Conservation (phyloP, 2,888 invertebrate species). For the Pyrrhia umbra region DNA sequence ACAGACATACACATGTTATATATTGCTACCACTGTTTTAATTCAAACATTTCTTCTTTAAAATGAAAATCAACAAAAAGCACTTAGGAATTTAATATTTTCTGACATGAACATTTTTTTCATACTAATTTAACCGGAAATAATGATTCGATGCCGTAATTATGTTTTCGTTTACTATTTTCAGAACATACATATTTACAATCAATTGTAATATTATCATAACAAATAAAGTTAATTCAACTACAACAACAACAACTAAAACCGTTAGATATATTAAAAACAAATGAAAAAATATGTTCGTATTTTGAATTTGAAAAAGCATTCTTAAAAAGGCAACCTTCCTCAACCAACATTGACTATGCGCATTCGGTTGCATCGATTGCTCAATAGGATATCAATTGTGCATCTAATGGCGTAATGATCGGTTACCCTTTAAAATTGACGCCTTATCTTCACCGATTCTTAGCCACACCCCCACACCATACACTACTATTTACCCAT, state of each 20-base stretch:
- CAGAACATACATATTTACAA: too few species aligned
- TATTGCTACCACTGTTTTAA: too few species aligned
- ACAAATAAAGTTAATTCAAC: too few species aligned
- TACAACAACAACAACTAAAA: background rate
- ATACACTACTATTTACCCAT: conserved; percentile 88
- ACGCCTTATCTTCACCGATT: conserved; percentile 81
- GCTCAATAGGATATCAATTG: conserved; percentile 87
- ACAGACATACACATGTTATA: too few species aligned
- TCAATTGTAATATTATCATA: too few species aligned
- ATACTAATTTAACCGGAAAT: too few species aligned
- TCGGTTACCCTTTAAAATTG: conserved; percentile 85
- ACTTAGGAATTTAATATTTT: too few species aligned
- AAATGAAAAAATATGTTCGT: background rate
- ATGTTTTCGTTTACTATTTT: too few species aligned
- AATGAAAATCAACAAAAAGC: too few species aligned
- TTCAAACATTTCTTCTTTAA: too few species aligned
- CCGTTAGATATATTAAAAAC: background rate
- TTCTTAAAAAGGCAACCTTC: background rate
- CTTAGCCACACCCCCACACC: conserved; percentile 74
- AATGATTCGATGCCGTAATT: too few species aligned
- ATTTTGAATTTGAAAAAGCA: conserved; percentile 8
- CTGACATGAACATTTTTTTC: too few species aligned
- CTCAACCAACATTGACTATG: conserved; percentile 10
- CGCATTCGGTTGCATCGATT: conserved; percentile 56
- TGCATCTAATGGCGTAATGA: conserved; percentile 88